Conservation (phyloP, 2,797 vertebrate genomes). For the Buphagus erythrorhynchus region DNA sequence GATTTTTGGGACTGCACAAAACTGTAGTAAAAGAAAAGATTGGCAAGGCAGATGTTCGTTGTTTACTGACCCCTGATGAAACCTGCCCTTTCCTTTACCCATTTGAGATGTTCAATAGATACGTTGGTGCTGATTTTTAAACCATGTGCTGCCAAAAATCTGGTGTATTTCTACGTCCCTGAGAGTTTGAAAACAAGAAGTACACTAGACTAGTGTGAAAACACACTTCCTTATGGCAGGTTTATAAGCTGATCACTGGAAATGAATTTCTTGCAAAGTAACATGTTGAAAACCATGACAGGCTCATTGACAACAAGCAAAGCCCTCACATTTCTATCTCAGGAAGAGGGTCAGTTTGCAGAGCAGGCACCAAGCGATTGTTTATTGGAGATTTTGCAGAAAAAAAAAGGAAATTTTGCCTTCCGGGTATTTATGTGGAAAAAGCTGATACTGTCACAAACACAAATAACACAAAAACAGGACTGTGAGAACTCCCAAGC, state of each 20-base stretch:
- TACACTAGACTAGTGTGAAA: conserved; percentile 71
- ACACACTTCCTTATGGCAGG: conserved; percentile 72
- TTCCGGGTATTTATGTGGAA: conserved; percentile 69
- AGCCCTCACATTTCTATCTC: conserved; percentile 72
- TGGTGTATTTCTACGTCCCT: conserved; percentile 73
- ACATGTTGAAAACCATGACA: conserved; percentile 77
- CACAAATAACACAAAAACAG: conserved; percentile 67
- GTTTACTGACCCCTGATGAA: conserved; percentile 71
- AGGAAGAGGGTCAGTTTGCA: conserved; percentile 72
- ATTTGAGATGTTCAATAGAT: conserved; percentile 75
- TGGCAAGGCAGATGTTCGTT: conserved; percentile 75
- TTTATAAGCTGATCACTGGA: conserved; percentile 73
- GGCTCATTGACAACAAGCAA: conserved; percentile 76
- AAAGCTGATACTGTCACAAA: conserved; percentile 69
- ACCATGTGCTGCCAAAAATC: conserved; percentile 73
- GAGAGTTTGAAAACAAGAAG: conserved; percentile 74
- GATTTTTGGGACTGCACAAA: conserved; percentile 66
- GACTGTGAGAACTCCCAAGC: conserved; percentile 60
- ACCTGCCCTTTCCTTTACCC: conserved; percentile 73
- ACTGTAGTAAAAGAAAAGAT: conserved; percentile 53
- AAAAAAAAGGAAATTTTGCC: conserved; percentile 65
- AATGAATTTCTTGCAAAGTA: conserved; percentile 74
- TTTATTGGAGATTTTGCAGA: conserved; percentile 66
- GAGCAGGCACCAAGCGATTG: conserved; percentile 67
- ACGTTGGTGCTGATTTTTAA: conserved; percentile 72